A percentile compares a stretch with the other conserved stretches of the same genome.
phyloP scores from a whole-genome alignment of 2,888 invertebrate species.

The Drosophila rubida region DNA sequence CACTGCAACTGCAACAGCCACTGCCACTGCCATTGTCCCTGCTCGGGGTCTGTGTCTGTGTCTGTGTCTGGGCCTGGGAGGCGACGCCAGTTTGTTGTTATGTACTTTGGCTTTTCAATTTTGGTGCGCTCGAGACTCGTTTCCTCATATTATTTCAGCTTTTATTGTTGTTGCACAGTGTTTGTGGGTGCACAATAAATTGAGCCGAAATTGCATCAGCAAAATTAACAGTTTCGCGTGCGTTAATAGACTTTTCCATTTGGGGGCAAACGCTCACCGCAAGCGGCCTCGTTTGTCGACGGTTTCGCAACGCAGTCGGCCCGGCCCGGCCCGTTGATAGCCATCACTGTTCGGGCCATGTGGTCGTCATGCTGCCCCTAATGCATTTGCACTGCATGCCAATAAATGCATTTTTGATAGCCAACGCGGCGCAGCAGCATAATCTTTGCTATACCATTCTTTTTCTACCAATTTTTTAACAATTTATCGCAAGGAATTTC shows the following conservation, averaged over 20 bases:
- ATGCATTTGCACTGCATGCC: conserved; percentile 14
- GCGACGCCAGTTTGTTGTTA: conserved; percentile 74
- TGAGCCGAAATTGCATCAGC: conserved; percentile 80
- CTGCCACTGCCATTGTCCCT: conserved; percentile 7
- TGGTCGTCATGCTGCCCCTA: conserved; percentile 52
- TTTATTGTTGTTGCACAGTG: conserved; percentile 35
- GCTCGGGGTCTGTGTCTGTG: conserved; percentile 3
- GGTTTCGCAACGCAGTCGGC: too few relatives aligned
- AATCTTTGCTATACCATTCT: conserved; percentile 13
- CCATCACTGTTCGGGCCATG: conserved; percentile 48
- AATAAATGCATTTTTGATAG: conserved; percentile 43
- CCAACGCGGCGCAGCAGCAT: neutral
- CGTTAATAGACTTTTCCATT: conserved; percentile 79
- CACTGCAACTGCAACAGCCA: neutral
- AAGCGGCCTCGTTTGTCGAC: neutral
- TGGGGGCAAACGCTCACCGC: conserved; percentile 34
- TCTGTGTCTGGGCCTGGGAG: neutral
- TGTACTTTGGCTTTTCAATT: conserved; percentile 80
- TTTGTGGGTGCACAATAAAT: conserved; percentile 80
- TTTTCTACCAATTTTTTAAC: conserved; percentile 3
- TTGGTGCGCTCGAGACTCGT: conserved; percentile 60
- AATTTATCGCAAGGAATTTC: conserved; percentile 7
- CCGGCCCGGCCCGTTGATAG: conserved; percentile 1
- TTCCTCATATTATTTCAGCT: conserved; percentile 56
- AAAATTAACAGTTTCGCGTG: conserved; percentile 80